Conservation (phyloP, 2,113 vertebrate species). For the Myotis brandtii region DNA sequence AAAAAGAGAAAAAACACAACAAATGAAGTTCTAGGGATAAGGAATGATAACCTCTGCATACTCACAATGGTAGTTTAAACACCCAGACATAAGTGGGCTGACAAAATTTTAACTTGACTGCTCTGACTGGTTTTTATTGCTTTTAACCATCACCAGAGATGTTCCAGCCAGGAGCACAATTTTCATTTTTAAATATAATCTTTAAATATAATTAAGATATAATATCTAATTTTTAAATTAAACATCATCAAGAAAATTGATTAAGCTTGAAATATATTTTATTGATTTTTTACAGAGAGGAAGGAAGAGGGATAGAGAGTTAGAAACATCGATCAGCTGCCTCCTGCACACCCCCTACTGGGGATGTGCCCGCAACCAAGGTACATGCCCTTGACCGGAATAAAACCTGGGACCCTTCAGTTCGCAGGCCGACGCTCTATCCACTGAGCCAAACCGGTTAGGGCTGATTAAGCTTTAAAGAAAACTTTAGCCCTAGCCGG, state of each 20-base stretch:
- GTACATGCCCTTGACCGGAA: too few species aligned
- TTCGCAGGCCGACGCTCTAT: too few species aligned
- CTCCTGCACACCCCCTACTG: too few species aligned
- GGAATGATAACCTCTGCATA: background rate
- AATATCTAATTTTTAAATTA: background rate
- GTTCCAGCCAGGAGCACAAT: background rate
- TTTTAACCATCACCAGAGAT: background rate
- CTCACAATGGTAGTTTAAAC: background rate
- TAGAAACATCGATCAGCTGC: too few species aligned
- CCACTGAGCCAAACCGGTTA: too few species aligned
- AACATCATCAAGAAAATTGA: background rate
- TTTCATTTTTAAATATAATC: slow-evolving; percentile 43
- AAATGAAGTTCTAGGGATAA: background rate
- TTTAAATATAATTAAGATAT: background rate
- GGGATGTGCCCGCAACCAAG: too few species aligned
- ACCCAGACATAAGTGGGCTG: too few species aligned
- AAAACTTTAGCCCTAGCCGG: background rate
- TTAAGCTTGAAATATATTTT: background rate
- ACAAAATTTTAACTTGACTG: background rate
- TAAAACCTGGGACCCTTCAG: too few species aligned
- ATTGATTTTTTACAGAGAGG: too few species aligned
- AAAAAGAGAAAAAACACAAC: background rate
- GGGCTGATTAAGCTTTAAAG: background rate
- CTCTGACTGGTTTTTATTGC: background rate
- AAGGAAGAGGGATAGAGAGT: too few species aligned